Base-by-base conservation (phyloP, 2,113 vertebrate genomes). In the Ptilonorhynchus violaceus region DNA sequence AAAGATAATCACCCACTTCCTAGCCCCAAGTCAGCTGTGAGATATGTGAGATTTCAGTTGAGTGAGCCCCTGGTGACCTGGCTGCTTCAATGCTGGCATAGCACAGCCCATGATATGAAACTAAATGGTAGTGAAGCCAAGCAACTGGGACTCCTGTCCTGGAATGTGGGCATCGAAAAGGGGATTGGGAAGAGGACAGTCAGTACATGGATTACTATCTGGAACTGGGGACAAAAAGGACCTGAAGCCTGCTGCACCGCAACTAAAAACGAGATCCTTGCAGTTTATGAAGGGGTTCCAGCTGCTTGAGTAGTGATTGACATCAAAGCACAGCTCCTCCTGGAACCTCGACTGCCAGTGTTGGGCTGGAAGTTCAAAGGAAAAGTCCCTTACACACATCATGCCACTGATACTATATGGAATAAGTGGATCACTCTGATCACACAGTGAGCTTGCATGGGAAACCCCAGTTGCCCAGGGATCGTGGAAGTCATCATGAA, bases 21-120 rank as follows among this genome's bases (percentile, higher is more conserved):
- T 53, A 69, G 28, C 19, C 22, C 19, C 12, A n/a, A 28, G 19
- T 39, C 46, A 78, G n/a, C 22, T n/a, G 47, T 1, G 2, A 78
- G 18, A 33, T 15, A 7, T 0, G 1, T 0, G 0, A 31, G 12
- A 69, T 53, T 60, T 69, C 33, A 77, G 27, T 28, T 1, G 1
- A 11, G 33, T 13, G 63, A 53, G 33, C 15, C 23, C 12, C 8
- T 33, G 63, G 17, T 52, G 46, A 53, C 12, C 15, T 28, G 22
- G 15, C 33, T 46, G 39, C 39, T 60, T 23, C 46, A 28, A 10
- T 53, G 39, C 12, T 69, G 33, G 46, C 37, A 60, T 10, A 44
- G 15, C 2, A 31, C 1, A 0, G 37, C 15, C 22, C 18, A 33
- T 0, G 1, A 7, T 10, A 44, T 10, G 73, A 77, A 68, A 59